Base-by-base conservation (phyloP, 2,113 vertebrate genomes). In the Romanogobio albipinnatus region DNA sequence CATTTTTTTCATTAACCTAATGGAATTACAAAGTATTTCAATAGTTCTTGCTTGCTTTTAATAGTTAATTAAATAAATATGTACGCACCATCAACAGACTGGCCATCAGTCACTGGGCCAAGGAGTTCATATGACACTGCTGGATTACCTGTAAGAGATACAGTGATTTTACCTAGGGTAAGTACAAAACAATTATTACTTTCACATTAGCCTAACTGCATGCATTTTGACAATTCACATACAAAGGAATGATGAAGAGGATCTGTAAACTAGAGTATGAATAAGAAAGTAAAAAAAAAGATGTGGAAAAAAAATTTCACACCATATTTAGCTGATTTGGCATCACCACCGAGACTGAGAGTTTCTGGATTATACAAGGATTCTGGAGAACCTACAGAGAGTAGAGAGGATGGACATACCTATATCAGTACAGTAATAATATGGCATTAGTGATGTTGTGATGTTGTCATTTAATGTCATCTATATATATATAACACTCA, bases 81-180 rank as follows among this genome's bases (percentile, higher is more conserved):
- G 43, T 7, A 26, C 47, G 5, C 51, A 82, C 81, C 81, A 14
- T 70, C 76, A 68, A 77, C 83, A 71, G 85, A 75, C 87, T 76
- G 89, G 45, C 83, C 89, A 29, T 90, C 89, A 81, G 91, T 77
- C 76, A 86, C 85, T 58, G 89, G 87, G 33, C 90, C 89, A 47
- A 91, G 83, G 22, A 83, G 86, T 56, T 89, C 87, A 66, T 90
- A 90, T 1, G 56, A 66, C 51, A 86, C 61, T 43, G 81, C 83
- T 59, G 88, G 89, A 81, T 88, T 89, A 36, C 36, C 93, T 94
- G 13, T 7, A 26, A 66, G 14, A 15, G 29, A 68, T 39, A 1
- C 29, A 26, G 7, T 64, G 84, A 43, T 74, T n/a, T 17, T 5
- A n/a, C 8, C 24, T 36, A 33, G 29, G 6, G 49, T 24, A 14